Percentiles rank a stretch among this genome's conserved stretches.
phyloP scores from a whole-genome alignment of 1,140 invertebrate species.

The Steinernema khuongi region DNA sequence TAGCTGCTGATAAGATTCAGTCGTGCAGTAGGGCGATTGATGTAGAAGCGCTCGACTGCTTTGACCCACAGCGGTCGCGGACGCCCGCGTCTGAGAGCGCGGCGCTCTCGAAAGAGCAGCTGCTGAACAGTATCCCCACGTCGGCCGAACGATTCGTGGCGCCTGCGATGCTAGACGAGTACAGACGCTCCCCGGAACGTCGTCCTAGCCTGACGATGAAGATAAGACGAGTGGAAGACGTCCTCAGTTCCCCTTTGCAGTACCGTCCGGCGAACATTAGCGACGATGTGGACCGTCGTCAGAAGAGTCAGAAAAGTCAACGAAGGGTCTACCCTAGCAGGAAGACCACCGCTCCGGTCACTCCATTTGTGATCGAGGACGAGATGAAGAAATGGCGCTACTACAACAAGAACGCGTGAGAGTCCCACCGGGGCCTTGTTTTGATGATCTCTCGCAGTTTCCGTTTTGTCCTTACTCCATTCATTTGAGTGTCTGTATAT shows the following conservation, averaged over 20 bases:
- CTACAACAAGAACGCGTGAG: neutral
- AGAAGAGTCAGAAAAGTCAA: neutral
- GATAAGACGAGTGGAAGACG: neutral
- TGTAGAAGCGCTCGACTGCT: constrained; percentile 4
- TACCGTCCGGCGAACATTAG: neutral
- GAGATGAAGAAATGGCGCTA: neutral
- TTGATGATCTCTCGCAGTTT: neutral
- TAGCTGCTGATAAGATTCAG: neutral
- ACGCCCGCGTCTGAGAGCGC: neutral
- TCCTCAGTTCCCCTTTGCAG: neutral
- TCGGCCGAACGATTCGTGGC: neutral
- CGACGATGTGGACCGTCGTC: neutral
- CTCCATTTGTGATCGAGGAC: neutral
- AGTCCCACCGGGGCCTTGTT: neutral
- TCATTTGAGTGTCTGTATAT: constrained; percentile 10
- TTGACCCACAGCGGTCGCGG: neutral
- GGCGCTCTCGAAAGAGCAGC: neutral
- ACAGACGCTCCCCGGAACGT: neutral
- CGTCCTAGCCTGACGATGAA: neutral
- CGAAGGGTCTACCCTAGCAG: neutral
- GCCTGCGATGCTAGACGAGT: neutral
- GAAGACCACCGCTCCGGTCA: neutral
- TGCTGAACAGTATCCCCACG: neutral
- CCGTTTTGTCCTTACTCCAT: neutral
- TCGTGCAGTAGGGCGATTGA: neutral